Conservation (phyloP, 53 echinoderm and acorn worm genomes). For the Stichopus horrens region DNA sequence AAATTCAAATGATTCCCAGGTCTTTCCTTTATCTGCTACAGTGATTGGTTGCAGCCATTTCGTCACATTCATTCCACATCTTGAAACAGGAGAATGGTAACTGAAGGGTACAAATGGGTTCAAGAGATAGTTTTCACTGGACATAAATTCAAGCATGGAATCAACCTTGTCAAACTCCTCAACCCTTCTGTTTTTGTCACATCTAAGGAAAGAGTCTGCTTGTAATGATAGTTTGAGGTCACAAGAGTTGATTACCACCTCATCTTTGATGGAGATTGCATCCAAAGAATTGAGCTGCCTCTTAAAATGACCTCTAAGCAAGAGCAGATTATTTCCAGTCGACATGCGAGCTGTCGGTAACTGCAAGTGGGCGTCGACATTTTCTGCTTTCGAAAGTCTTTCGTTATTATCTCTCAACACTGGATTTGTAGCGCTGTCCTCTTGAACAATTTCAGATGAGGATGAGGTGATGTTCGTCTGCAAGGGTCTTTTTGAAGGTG, state of each 20-base stretch:
- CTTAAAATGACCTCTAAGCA: not conserved
- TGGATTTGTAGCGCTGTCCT: not conserved
- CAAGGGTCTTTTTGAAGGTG: no score
- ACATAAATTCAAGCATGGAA: not conserved
- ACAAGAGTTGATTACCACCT: conserved; percentile 21
- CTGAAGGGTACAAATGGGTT: not conserved
- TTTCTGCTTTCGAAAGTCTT: not conserved
- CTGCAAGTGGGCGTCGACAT: not conserved
- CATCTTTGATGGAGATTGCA: not conserved
- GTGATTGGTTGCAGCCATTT: not conserved
- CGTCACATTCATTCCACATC: not conserved
- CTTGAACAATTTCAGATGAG: not conserved
- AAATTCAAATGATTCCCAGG: not conserved
- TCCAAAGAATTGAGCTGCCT: not conserved
- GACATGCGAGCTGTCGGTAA: not conserved
- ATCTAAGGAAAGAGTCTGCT: no score
- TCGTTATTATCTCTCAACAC: not conserved
- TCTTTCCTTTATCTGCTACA: not conserved
- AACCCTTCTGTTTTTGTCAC: no score
- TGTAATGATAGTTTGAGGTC: not conserved
- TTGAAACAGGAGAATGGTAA: not conserved
- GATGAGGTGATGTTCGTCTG: not conserved
- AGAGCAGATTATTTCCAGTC: not conserved
- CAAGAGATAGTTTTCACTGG: not conserved
- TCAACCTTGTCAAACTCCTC: not conserved